Conservation (phyloP, 2,113 vertebrate genomes). For the Kryptolebias marmoratus region DNA sequence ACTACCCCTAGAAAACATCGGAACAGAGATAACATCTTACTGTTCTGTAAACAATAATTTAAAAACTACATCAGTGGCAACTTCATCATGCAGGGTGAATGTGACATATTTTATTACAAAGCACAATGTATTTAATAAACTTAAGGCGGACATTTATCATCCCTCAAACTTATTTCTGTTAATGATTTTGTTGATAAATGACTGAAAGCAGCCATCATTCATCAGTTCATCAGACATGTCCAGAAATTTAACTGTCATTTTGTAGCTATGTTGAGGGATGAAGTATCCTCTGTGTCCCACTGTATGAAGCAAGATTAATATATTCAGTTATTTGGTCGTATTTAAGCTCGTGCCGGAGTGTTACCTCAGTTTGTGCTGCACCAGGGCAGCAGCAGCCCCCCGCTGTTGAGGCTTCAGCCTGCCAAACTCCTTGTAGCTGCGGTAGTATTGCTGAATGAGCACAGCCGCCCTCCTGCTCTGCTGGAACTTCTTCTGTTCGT, state of each 20-base stretch:
- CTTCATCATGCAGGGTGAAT: constrained; percentile 12
- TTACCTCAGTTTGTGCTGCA: constrained; percentile 85
- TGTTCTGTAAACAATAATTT: neutral
- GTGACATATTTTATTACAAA: constrained; percentile 10
- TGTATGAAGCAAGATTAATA: neutral
- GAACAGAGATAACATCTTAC: neutral
- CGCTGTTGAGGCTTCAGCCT: constrained; percentile 88
- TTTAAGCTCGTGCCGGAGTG: neutral
- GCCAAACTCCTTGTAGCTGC: constrained; percentile 94
- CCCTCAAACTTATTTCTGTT: neutral
- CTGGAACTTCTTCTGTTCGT: constrained; percentile 97
- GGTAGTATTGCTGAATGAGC: constrained; percentile 98
- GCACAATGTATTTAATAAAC: constrained; percentile 1
- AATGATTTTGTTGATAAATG: constrained; percentile 8
- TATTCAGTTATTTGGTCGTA: neutral
- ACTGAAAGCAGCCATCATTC: neutral
- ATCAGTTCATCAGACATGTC: constrained; percentile 13
- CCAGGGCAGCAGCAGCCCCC: constrained; percentile 85
- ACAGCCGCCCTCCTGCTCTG: constrained; percentile 95
- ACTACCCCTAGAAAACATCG: constrained; percentile 87
- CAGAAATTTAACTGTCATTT: constrained; percentile 15
- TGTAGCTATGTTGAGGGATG: neutral
- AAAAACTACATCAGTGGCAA: neutral
- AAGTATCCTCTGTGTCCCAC: neutral
- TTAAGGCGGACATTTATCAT: constrained; percentile 1